Evolutionary conservation across 1,140 invertebrate genomes (phyloP).

Genomic region (Luehdorfia chinensis): DNA sequence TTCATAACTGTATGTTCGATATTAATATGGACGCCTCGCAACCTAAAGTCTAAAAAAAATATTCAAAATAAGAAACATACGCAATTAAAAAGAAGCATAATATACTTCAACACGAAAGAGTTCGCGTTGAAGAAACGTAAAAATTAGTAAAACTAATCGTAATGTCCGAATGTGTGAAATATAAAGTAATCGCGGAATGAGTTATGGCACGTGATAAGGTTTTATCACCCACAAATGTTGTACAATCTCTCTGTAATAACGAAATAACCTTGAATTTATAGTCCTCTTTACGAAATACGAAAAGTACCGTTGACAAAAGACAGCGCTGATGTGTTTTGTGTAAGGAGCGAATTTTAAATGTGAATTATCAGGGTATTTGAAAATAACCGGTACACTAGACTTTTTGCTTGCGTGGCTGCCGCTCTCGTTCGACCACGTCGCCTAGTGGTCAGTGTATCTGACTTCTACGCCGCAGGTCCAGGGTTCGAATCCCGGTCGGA

Average conservation of each 20-base stretch:
- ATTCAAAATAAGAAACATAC: conserved; percentile 8
- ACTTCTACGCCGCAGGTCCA: too few relatives aligned
- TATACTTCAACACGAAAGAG: conserved; percentile 2
- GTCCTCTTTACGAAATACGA: conserved; percentile 61
- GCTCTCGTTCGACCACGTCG: too few relatives aligned
- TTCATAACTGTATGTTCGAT: too few relatives aligned
- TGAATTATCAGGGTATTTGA: too few relatives aligned
- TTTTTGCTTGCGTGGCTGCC: too few relatives aligned
- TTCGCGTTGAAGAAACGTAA: conserved; percentile 3
- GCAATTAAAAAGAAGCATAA: conserved; percentile 4
- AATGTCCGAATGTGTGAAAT: conserved; percentile 43
- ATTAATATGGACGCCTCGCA: too few relatives aligned
- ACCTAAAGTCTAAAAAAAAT: too few relatives aligned
- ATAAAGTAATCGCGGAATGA: conserved; percentile 42
- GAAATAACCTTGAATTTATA: conserved; percentile 67
- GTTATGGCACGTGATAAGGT: conserved; percentile 49
- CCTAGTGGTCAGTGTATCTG: too few relatives aligned
- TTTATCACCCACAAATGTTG: conserved; percentile 59
- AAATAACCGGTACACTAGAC: too few relatives aligned
- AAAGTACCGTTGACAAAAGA: conserved; percentile 34
- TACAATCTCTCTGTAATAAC: conserved; percentile 63
- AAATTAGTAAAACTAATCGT: conserved; percentile 19
- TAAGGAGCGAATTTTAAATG: too few relatives aligned
- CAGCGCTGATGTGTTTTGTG: too few relatives aligned
- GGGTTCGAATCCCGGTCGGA: too few relatives aligned